phyloP scores from a whole-genome alignment of 2,113 vertebrate genomes.

The Sarotherodon lohbergeri region DNA sequence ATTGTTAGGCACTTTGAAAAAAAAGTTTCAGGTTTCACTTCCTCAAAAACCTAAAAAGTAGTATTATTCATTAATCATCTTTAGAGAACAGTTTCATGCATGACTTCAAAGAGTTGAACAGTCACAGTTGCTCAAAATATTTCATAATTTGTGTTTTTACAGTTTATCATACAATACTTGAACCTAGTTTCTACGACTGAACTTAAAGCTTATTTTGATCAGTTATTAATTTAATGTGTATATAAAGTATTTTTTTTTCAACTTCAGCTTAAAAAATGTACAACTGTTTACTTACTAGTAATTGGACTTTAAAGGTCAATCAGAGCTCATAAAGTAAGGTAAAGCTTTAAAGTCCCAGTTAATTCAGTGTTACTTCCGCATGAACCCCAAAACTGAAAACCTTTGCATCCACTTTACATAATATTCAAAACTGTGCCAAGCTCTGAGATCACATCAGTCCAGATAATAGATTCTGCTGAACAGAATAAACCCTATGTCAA shows the following conservation, averaged over 20 bases:
- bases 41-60: not conserved
- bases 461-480: not conserved
- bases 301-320: not conserved
- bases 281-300: not conserved
- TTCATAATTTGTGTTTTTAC: not conserved
- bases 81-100: not conserved
- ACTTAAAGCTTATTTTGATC: not conserved
- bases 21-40: constrained; percentile 26
- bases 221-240: not conserved
- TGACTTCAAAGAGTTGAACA: not conserved
- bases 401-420: not conserved
- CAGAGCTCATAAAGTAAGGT: not conserved
- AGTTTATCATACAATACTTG: not conserved
- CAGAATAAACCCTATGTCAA: not conserved
- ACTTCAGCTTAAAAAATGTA: not conserved
- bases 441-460: not conserved
- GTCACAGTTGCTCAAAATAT: not conserved
- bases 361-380: not conserved
- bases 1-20: not conserved
- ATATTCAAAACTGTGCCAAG: not conserved
- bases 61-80: not conserved
- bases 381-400: not conserved
- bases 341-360: not conserved
- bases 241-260: not conserved
- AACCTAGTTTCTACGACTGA: not conserved